phyloP scores from a whole-genome alignment of 2,797 vertebrate species.

The Myotis daubentonii region DNA sequence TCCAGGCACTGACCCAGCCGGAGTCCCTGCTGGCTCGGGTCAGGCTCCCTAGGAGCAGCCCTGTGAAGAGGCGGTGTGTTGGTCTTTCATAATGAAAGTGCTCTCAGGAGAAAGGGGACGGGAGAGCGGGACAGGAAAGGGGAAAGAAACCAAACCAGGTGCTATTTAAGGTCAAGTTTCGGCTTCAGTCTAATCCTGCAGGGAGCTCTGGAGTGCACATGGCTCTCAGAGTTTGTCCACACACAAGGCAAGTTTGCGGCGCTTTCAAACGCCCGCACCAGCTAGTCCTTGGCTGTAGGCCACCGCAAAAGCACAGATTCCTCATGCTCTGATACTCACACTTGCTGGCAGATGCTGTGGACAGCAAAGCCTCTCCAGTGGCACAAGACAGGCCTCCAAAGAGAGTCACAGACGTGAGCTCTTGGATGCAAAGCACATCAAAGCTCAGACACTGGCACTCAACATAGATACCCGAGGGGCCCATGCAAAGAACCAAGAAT shows the following conservation, averaged over 20 bases:
- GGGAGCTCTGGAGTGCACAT: not conserved
- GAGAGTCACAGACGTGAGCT: not conserved
- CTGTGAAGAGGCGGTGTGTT: not conserved
- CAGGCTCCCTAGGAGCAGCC: not conserved
- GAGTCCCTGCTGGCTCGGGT: not conserved
- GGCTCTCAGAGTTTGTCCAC: not conserved
- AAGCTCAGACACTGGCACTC: not conserved
- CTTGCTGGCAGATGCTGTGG: not conserved
- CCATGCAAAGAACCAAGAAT: not conserved
- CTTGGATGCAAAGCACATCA: not conserved
- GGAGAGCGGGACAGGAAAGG: not conserved
- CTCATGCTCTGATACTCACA: not conserved
- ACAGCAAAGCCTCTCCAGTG: not conserved
- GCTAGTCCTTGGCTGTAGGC: slow-evolving; percentile 5
- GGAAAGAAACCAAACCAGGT: not conserved
- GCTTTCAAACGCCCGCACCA: not conserved
- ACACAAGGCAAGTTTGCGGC: not conserved
- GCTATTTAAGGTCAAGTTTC: not conserved
- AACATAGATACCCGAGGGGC: not conserved
- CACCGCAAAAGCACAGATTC: not conserved
- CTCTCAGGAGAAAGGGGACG: not conserved
- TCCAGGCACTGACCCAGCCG: not conserved
- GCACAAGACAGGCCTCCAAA: not conserved
- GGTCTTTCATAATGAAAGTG: not conserved
- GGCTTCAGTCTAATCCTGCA: not conserved